Percentiles rank a stretch among this genome's conserved stretches.
phyloP scores from a whole-genome alignment of 2,888 invertebrate genomes.

The Venusia cambrica region DNA sequence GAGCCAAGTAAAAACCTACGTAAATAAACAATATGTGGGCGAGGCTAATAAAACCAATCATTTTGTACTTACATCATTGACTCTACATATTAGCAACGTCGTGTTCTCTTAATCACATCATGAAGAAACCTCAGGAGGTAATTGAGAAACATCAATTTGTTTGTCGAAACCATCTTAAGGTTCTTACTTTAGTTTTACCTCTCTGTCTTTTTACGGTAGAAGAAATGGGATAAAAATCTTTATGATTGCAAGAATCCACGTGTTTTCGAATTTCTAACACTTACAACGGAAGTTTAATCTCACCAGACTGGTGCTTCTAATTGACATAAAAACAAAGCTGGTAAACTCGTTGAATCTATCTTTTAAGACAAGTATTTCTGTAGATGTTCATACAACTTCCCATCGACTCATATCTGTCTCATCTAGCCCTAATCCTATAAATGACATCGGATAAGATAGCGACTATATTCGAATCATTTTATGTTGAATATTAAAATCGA shows the following conservation, averaged over 20 bases:
- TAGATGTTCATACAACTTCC: too few relatives aligned
- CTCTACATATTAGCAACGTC: constrained; percentile 35
- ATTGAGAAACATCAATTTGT: constrained; percentile 41
- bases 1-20: constrained; percentile 4
- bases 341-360: constrained; percentile 70
- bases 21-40: constrained; percentile 32
- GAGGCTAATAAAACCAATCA: constrained; percentile 33
- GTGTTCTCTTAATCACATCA: constrained; percentile 39
- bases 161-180: constrained; percentile 48
- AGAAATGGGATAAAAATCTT: constrained; percentile 25
- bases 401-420: constrained; percentile 67
- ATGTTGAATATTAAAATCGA: constrained; percentile 44
- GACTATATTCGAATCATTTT: constrained; percentile 47
- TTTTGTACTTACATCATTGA: constrained; percentile 33
- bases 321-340: constrained; percentile 77
- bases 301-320: constrained; percentile 58
- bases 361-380: too few relatives aligned
- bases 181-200: constrained; percentile 32
- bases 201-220: constrained; percentile 33
- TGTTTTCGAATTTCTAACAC: constrained; percentile 55
- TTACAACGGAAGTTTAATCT: constrained; percentile 66
- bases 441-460: constrained; percentile 74
- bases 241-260: constrained; percentile 43
- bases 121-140: constrained; percentile 30
- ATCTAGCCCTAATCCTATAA: constrained; percentile 76